Evolutionary conservation across 2,113 vertebrate genomes (phyloP), one percentile per base, ranked within the genome.

Genomic region (Gallinago jamesoni): DNA sequence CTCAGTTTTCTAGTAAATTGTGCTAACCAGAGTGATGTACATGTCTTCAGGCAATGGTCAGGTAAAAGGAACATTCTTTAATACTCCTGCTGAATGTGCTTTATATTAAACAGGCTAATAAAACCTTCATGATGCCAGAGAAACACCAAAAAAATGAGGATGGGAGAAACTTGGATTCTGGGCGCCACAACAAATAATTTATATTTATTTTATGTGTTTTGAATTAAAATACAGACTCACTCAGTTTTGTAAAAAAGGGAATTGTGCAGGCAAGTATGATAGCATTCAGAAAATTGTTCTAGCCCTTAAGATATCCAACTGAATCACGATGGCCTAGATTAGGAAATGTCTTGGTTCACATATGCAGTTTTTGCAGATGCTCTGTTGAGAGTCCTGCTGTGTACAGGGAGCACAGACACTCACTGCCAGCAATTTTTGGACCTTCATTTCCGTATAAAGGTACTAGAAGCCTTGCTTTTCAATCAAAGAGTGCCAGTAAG

Each of bases 391-490:
- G 12, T 70, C 33, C 30, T 64, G 1, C 23, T 90, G 25, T 35
- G 12, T 47, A 30, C 1, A 1, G 24, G 31, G 52, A 60, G 4
- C 33, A 48, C 22, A 1, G 2, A 7, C 24, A 66, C 17, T 22
- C 14, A 28, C 7, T 73, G 19, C 2, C 1, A 7, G 14, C 12
- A 68, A 21, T 14, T 78, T 91, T 77, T 81, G 68, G 19, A 43
- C 0, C 0, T 7, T 23, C 25, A n/a, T n/a, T 80, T 74, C 33
- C 33, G 12, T 3, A 1, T 39, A 21, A 56, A 48, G 9, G 9
- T 76, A 4, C 17, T 50, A 25, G 14, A 76, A 81, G 15, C 27
- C 30, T 55, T 84, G 9, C 22, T 86, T 94, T 77, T 35, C 37
- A 77, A 28, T 28, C 27, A 31, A 74, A 70, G 25, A 59, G 16